These are phyloP conservation scores for Mystacides longicornis DNA, from an alignment of 2,888 invertebrate species.

Conservation along the genomic window DNA sequence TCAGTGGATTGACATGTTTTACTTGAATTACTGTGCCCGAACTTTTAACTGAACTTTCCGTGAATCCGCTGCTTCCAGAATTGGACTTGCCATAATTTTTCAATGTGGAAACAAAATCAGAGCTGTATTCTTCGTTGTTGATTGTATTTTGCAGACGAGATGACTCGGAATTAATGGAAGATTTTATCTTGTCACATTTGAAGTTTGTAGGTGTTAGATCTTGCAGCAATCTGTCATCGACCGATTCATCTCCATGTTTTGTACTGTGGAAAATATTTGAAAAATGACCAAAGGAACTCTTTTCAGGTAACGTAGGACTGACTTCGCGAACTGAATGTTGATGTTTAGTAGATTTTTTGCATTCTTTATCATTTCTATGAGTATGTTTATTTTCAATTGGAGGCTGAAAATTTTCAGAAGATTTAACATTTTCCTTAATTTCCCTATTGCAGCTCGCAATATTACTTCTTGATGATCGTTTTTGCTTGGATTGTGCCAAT, in stretches of 20 bases:
- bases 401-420: not conserved
- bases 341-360: not conserved
- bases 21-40: constrained; percentile 16
- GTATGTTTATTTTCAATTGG: not conserved
- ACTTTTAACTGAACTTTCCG: constrained; percentile 22
- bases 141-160: constrained; percentile 5
- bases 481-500: not conserved
- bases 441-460: too few species aligned
- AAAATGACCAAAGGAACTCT: constrained; percentile 12
- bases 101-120: constrained; percentile 13
- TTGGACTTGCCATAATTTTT: constrained; percentile 20
- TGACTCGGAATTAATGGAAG: not conserved
- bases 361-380: not conserved
- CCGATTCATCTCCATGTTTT: constrained; percentile 15
- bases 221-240: constrained; percentile 4
- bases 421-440: not conserved
- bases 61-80: constrained; percentile 20
- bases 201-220: constrained; percentile 3
- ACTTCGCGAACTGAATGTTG: not conserved
- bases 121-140: constrained; percentile 9
- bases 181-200: not conserved
- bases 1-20: constrained; percentile 7
- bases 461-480: not conserved
- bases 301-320: constrained; percentile 14
- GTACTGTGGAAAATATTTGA: constrained; percentile 24